A percentile compares a stretch with the other conserved stretches of the same genome.
These are phyloP conservation scores for Macrochelys suwanniensis DNA, from an alignment of 2,797 vertebrate species.

Conservation along the genomic window DNA sequence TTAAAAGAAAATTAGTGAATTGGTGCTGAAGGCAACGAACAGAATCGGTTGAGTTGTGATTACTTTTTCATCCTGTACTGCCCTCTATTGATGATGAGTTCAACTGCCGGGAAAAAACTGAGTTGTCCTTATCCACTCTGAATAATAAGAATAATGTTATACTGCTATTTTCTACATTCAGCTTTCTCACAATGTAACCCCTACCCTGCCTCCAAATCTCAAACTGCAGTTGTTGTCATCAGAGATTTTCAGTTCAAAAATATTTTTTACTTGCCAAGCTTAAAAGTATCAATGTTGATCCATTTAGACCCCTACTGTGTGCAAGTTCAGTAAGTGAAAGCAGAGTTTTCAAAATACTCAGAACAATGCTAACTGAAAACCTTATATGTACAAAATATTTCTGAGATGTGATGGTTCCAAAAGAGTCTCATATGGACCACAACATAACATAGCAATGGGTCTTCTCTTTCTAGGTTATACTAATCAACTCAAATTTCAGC, in stretches of 20 bases:
- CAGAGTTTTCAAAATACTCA: not conserved
- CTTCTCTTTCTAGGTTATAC: slow-evolving; percentile 5
- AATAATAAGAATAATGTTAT: not conserved
- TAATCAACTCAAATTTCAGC: not conserved
- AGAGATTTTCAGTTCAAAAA: not conserved
- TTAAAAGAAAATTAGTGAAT: slow-evolving; percentile 57
- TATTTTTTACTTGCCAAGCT: not conserved
- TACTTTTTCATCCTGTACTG: slow-evolving; percentile 81
- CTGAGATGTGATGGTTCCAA: not conserved
- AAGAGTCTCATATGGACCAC: not conserved
- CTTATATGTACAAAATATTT: not conserved
- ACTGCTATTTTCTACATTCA: not conserved
- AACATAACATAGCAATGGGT: not conserved
- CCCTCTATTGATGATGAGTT: slow-evolving; percentile 79
- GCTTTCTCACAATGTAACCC: rapidly evolving
- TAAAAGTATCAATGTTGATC: not conserved
- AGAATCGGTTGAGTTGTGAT: not conserved
- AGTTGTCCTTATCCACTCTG: not conserved
- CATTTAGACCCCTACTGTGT: not conserved
- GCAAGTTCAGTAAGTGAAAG: not conserved
- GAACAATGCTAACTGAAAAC: not conserved
- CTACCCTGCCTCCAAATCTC: not conserved
- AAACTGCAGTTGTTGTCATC: not conserved
- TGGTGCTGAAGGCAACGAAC: slow-evolving; percentile 33
- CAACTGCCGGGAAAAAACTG: slow-evolving; percentile 27